Evolutionary conservation across 64 coral and sea anemone species (phyloP).

Genomic region (Orbicella faveolata): DNA sequence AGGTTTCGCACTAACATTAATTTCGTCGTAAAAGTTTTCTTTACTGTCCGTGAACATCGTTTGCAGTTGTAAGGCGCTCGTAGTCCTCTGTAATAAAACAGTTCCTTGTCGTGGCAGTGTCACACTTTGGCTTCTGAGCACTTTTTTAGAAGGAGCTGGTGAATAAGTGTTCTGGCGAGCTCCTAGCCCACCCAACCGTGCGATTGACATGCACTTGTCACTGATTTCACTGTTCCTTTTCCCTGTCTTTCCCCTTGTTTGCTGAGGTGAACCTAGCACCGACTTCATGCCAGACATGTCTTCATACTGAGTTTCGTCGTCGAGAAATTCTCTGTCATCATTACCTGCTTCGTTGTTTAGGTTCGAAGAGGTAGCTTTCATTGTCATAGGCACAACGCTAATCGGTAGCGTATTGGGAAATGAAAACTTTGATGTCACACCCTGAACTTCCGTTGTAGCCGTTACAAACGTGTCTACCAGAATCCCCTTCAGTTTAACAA

Average conservation of each 20-base stretch:
- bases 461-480: constrained; percentile 5
- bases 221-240: neutral
- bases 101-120: neutral
- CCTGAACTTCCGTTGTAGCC: neutral
- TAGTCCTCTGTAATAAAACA: neutral
- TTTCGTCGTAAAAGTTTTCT: constrained; percentile 2
- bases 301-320: neutral
- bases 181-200: neutral
- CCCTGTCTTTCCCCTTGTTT: neutral
- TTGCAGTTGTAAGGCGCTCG: constrained; percentile 3
- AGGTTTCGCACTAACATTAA: neutral
- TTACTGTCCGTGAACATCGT: neutral
- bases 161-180: constrained; percentile 17
- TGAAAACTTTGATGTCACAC: neutral
- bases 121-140: constrained; percentile 7
- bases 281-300: constrained; percentile 23
- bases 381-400: constrained; percentile 5
- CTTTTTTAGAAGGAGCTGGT: neutral
- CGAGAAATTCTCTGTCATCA: neutral
- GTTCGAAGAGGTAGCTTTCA: neutral
- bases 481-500: constrained; percentile 26
- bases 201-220: neutral
- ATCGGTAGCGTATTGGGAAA: constrained; percentile 21
- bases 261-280: neutral
- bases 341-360: neutral